Percentiles rank a stretch among this genome's conserved stretches.
Evolutionary conservation across 2,797 vertebrate species (phyloP).

Genomic region (Sebastes iracundus): DNA sequence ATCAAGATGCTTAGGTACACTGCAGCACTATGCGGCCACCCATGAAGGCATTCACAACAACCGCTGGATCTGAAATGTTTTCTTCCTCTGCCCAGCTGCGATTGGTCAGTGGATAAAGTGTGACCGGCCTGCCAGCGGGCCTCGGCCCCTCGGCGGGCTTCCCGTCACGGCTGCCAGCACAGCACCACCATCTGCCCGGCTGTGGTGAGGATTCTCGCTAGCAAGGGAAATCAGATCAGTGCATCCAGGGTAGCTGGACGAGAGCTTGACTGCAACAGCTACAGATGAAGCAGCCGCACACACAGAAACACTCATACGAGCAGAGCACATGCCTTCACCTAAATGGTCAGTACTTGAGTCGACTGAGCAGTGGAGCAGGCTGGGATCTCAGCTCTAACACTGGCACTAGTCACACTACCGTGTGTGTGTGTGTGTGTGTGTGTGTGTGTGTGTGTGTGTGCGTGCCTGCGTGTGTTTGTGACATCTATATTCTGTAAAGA

Average conservation of each 20-base stretch:
- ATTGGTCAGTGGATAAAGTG: slow-evolving; percentile 31
- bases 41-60: slow-evolving; percentile 13
- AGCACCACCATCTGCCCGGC: slow-evolving; percentile 63
- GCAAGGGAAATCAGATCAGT: slow-evolving; percentile 67
- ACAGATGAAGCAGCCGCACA: slow-evolving; percentile 2
- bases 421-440: neutral
- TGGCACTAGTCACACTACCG: slow-evolving; percentile 23
- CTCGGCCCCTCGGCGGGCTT: neutral
- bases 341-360: slow-evolving; percentile 67
- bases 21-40: neutral
- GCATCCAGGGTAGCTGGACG: slow-evolving; percentile 36
- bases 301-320: neutral
- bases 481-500: neutral
- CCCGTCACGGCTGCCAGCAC: slow-evolving; percentile 32
- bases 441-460: neutral
- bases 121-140: neutral
- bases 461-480: neutral
- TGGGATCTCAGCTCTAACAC: slow-evolving; percentile 18
- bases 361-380: slow-evolving; percentile 54
- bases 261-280: neutral
- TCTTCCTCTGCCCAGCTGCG: slow-evolving; percentile 6
- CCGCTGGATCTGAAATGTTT: neutral
- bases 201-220: slow-evolving; percentile 49
- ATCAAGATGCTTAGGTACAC: slow-evolving; percentile 27
- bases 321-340: slow-evolving; percentile 27